Evolutionary conservation across 1,140 invertebrate species (phyloP).

Genomic region (Drosophila bipectinata): DNA sequence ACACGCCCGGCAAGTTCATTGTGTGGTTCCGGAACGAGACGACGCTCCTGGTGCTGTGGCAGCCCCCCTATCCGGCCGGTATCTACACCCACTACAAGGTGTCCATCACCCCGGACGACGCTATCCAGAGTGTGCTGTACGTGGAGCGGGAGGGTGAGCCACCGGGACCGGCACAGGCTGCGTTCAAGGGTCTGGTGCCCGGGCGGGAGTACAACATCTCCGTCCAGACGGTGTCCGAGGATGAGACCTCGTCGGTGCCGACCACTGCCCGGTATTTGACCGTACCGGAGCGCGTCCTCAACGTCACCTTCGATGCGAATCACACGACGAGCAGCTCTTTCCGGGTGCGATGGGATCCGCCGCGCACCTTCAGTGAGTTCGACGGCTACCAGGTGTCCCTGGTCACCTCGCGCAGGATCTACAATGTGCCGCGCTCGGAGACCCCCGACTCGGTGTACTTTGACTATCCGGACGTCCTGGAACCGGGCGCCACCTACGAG

Average conservation of each 20-base stretch:
- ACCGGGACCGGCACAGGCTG: constrained; percentile 96
- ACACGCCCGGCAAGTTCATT: constrained; percentile 97
- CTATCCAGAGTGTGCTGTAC: constrained; percentile 93
- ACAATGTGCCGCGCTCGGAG: constrained; percentile 87
- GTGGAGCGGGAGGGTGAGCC: constrained; percentile 96
- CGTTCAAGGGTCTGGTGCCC: constrained; percentile 95
- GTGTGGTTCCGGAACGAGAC: constrained; percentile 98
- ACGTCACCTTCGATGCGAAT: constrained; percentile 91
- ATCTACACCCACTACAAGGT: constrained; percentile 96
- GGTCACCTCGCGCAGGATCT: constrained; percentile 87
- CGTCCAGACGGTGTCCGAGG: constrained; percentile 91
- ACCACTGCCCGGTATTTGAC: constrained; percentile 96
- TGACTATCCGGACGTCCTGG: constrained; percentile 91
- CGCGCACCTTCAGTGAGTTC: constrained; percentile 92
- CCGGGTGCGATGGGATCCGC: constrained; percentile 92
- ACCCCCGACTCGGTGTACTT: constrained; percentile 86
- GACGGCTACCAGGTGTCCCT: constrained; percentile 95
- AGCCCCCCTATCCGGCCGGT: constrained; percentile 96
- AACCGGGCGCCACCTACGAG: constrained; percentile 94
- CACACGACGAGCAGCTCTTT: constrained; percentile 91
- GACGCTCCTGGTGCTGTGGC: constrained; percentile 96
- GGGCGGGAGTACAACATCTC: constrained; percentile 85
- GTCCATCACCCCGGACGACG: constrained; percentile 94
- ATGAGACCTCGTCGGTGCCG: constrained; percentile 94
- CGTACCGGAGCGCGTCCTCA: constrained; percentile 92